These are phyloP conservation scores for Agonopterix alstromeriana DNA, from an alignment of 2,888 invertebrate genomes.

Conservation along the genomic window DNA sequence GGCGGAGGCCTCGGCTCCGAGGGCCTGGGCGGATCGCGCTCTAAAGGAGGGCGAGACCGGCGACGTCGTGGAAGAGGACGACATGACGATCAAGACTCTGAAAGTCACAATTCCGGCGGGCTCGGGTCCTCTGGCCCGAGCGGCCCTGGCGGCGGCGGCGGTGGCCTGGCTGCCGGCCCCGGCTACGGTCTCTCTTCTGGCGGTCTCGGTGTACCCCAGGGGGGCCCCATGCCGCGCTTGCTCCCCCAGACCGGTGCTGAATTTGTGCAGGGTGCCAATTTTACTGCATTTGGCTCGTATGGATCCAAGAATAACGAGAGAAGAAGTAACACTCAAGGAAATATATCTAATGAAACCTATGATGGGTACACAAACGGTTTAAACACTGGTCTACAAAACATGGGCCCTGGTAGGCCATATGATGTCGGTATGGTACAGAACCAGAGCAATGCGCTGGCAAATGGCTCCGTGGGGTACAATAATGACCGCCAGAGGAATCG, in stretches of 20 bases:
- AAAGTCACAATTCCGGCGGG: conserved; percentile 35
- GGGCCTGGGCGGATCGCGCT: conserved; percentile 24
- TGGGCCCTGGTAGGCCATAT: conserved; percentile 55
- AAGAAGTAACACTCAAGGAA: conserved; percentile 19
- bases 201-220: conserved; percentile 65
- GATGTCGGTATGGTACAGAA: conserved; percentile 38
- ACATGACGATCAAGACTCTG: conserved; percentile 42
- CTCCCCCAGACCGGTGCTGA: conserved; percentile 50
- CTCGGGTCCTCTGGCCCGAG: conserved; percentile 39
- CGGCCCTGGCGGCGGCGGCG: conserved; percentile 21
- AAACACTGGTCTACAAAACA: conserved; percentile 47
- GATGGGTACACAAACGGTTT: conserved; percentile 29
- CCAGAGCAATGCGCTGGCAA: conserved; percentile 49
- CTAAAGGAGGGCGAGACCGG: conserved; percentile 49
- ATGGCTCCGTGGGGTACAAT: conserved; percentile 70
- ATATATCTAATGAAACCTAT: conserved; percentile 32
- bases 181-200: conserved; percentile 49
- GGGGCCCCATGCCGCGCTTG: conserved; percentile 65
- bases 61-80: conserved; percentile 67
- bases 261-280: conserved; percentile 55
- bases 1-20: conserved; percentile 20
- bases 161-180: conserved; percentile 39
- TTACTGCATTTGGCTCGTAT: conserved; percentile 67
- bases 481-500: conserved; percentile 73
- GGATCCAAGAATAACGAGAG: conserved; percentile 47